A percentile compares a stretch with the other conserved stretches of the same genome.
These are phyloP conservation scores for Diploscapter pachys DNA, from an alignment of 1,140 invertebrate species.

Conservation along the genomic window DNA sequence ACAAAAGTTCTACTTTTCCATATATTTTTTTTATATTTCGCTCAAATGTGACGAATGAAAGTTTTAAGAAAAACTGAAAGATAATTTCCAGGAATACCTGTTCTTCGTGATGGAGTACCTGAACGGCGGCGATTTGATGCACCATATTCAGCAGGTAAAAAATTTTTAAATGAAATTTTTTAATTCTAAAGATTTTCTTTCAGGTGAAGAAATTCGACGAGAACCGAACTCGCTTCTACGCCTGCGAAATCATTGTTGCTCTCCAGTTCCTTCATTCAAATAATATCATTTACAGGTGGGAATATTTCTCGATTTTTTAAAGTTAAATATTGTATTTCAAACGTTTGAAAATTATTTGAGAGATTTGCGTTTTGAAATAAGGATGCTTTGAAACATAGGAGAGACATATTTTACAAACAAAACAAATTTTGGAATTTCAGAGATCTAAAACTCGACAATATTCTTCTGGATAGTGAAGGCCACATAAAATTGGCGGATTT, in stretches of 20 bases:
- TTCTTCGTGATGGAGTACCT: constrained; percentile 99
- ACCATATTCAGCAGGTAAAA: constrained; percentile 88
- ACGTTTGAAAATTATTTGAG: too few relatives aligned
- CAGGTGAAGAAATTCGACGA: constrained; percentile 90
- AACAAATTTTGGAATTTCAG: constrained; percentile 62
- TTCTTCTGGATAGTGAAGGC: constrained; percentile 91
- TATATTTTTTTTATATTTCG: neutral
- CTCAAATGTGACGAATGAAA: neutral
- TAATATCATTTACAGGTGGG: constrained; percentile 88
- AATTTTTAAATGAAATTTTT: too few relatives aligned
- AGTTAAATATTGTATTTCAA: too few relatives aligned
- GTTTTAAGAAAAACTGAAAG: constrained; percentile 11
- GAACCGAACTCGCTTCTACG: constrained; percentile 84
- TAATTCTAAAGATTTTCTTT: too few relatives aligned
- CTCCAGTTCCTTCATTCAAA: constrained; percentile 93
- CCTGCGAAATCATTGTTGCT: constrained; percentile 98
- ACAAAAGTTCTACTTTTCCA: too few relatives aligned
- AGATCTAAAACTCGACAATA: constrained; percentile 98
- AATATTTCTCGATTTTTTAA: neutral
- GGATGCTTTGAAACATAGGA: neutral
- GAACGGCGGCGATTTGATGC: constrained; percentile 99
- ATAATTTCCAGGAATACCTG: constrained; percentile 72
- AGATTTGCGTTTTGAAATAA: too few relatives aligned
- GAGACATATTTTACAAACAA: neutral
- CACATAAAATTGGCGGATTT: constrained; percentile 98